Evolutionary conservation across 2,113 vertebrate genomes (phyloP), one percentile per base, ranked within the genome.

Genomic region (Cettia cetti): DNA sequence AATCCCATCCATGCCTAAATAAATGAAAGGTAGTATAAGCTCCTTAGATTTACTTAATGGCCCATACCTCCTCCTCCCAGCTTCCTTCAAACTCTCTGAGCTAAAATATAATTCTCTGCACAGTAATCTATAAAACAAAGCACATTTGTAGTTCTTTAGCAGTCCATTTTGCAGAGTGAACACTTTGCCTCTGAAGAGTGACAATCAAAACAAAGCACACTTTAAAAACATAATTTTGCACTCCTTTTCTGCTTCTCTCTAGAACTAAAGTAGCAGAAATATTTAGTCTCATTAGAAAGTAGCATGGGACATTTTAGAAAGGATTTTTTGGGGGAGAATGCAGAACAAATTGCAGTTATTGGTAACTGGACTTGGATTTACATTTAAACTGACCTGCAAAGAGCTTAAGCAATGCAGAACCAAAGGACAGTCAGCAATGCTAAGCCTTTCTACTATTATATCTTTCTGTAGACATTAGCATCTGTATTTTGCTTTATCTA

Each of bases 401-500:
- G 52, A 86, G 16, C 22, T 87, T 82, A 68, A 92, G 44, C 44
- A 59, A 64, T 42, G 37, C 49, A 69, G 28, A 54, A 12, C 52
- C 52, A 37, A 78, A 64, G 53, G 37, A 57, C 22, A 83, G 75
- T 64, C 76, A 90, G 30, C 82, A 86, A 39, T 90, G 24, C 77
- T 30, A 53, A 90, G 86, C 45, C 79, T 74, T 95, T 82, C 63
- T 70, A 64, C 44, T 44, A 20, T 53, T 88, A 15, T 6, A 63
- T 75, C 52, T 95, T 72, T 92, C 78, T 84, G 69, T 16, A 82
- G 82, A 82, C 83, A 86, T 76, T 94, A 92, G 37, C 69, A 89
- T 92, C 90, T 45, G 30, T 42, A 27, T 78, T 69, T n/a, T 89
- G 44, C 64, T 86, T 92, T 95, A 96, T 97, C 92, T 86, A 82